phyloP scores from a whole-genome alignment of 1,140 invertebrate genomes.

The Andrena cerasifolii region DNA sequence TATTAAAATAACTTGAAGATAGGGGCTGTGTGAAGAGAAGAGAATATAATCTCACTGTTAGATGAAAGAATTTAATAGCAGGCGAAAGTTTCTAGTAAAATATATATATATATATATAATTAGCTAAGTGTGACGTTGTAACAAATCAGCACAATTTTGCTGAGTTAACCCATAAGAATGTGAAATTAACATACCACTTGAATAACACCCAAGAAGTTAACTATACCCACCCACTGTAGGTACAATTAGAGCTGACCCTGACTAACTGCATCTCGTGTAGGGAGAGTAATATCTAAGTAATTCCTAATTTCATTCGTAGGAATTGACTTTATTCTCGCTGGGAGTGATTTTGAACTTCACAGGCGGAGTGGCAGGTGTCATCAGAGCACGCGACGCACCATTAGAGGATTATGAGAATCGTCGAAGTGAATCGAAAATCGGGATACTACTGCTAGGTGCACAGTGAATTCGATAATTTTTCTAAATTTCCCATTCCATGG shows the following conservation, averaged over 20 bases:
- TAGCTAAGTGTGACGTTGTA: too few relatives aligned
- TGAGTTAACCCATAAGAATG: background rate
- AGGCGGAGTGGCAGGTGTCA: conserved; percentile 51
- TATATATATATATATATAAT: too few relatives aligned
- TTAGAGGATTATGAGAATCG: conserved; percentile 17
- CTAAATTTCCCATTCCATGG: background rate
- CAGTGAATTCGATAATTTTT: background rate
- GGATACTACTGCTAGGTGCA: conserved; percentile 41
- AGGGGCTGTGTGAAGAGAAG: too few relatives aligned
- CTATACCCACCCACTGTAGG: background rate
- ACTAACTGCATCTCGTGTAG: background rate
- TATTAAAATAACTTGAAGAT: too few relatives aligned
- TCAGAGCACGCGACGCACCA: conserved; percentile 28
- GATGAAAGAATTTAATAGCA: too few relatives aligned
- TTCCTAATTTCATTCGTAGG: conserved; percentile 36
- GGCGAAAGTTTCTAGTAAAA: too few relatives aligned
- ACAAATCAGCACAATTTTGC: background rate
- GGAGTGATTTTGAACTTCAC: conserved; percentile 59
- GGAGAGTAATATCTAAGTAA: background rate
- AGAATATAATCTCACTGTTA: too few relatives aligned
- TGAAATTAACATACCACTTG: background rate
- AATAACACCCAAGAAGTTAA: background rate
- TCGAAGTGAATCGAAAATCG: conserved; percentile 49
- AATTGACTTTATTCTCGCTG: conserved; percentile 53
- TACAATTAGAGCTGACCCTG: background rate